Evolutionary conservation across 1,140 invertebrate species (phyloP).

Genomic region (Drosophila lacertosa): DNA sequence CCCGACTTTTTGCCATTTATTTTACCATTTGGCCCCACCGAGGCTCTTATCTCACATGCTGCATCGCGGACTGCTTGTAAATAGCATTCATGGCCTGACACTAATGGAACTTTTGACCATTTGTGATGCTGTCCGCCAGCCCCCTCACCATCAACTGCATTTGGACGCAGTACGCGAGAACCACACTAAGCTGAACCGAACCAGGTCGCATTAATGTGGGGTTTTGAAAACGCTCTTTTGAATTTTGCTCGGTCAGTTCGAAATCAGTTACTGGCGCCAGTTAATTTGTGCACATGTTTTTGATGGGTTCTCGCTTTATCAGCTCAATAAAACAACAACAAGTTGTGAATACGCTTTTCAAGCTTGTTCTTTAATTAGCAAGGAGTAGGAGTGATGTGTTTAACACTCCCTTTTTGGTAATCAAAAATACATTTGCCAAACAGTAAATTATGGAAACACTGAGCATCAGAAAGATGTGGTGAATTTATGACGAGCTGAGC

Average conservation of each 20-base stretch:
- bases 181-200: not conserved
- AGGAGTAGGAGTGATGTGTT: too few relatives aligned
- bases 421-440: constrained; percentile 7
- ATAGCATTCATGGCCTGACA: constrained; percentile 74
- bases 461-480: not conserved
- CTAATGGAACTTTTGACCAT: constrained; percentile 74
- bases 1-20: constrained; percentile 49
- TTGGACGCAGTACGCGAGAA: constrained; percentile 11
- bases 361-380: too few relatives aligned
- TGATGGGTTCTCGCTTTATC: constrained; percentile 27
- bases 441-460: not conserved
- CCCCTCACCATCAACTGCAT: not conserved
- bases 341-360: constrained; percentile 14
- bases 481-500: not conserved
- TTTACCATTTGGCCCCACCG: constrained; percentile 52
- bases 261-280: not conserved
- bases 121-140: constrained; percentile 25
- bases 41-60: constrained; percentile 59
- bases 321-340: constrained; percentile 47
- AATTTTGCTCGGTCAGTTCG: constrained; percentile 3
- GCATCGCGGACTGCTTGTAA: constrained; percentile 73
- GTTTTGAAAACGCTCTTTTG: not conserved
- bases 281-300: constrained; percentile 32
- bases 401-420: too few relatives aligned
- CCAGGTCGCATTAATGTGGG: constrained; percentile 16